Evolutionary conservation across 2,113 vertebrate genomes (phyloP).

Genomic region (Bubalus kerabau): DNA sequence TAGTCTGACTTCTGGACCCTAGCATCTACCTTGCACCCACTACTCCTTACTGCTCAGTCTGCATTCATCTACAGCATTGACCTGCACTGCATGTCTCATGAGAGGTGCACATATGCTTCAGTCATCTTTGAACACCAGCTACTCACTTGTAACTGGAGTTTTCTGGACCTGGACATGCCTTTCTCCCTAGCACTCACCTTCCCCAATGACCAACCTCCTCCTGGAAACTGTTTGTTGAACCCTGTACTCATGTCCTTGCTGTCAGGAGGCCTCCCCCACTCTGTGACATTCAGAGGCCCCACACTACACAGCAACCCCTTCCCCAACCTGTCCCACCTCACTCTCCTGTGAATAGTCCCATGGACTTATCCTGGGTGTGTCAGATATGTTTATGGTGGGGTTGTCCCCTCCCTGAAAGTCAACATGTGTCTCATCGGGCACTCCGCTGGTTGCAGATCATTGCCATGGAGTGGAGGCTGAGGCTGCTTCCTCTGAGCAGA

Average conservation of each 20-base stretch:
- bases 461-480: background rate
- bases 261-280: background rate
- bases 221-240: background rate
- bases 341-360: background rate
- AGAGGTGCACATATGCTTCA: background rate
- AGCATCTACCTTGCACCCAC: background rate
- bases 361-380: background rate
- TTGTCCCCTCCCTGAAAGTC: background rate
- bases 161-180: background rate
- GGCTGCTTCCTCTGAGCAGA: background rate
- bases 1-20: background rate
- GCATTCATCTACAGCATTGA: background rate
- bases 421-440: background rate
- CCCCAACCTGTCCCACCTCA: background rate
- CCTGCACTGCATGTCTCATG: background rate
- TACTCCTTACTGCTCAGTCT: background rate
- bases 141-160: background rate
- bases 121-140: background rate
- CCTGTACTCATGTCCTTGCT: background rate
- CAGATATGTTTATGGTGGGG: fast-evolving
- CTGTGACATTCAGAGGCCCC: background rate
- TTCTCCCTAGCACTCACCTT: background rate
- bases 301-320: background rate
- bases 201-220: background rate
- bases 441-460: background rate